A percentile compares a stretch with the other conserved stretches of the same genome.
Evolutionary conservation across 2,797 vertebrate species (phyloP).

Genomic region (Pteropus rufus): DNA sequence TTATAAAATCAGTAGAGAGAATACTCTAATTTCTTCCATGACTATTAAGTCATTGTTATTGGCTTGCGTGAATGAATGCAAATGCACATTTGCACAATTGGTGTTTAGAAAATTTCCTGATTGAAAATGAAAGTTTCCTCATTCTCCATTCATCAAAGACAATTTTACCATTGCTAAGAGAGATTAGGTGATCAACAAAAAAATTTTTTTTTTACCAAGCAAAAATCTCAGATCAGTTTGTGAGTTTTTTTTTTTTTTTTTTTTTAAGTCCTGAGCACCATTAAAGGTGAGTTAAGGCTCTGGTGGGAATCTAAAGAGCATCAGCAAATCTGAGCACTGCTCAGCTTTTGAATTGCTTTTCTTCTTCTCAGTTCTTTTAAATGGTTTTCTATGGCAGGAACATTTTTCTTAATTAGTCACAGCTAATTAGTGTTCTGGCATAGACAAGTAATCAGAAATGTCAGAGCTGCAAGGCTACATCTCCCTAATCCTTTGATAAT

Average conservation of each 20-base stretch:
- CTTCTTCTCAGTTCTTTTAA: constrained; percentile 88
- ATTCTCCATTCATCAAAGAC: constrained; percentile 41
- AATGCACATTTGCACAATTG: constrained; percentile 8
- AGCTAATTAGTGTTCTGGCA: constrained; percentile 93
- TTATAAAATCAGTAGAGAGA: not conserved
- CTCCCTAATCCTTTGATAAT: constrained; percentile 92
- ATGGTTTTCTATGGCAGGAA: constrained; percentile 89
- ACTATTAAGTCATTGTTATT: not conserved
- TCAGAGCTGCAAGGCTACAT: constrained; percentile 91
- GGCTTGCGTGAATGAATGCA: not conserved
- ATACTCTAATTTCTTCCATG: not conserved
- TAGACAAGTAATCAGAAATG: constrained; percentile 92
- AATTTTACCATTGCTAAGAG: constrained; percentile 28
- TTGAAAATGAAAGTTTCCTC: constrained; percentile 44
- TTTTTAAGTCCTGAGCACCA: constrained; percentile 74
- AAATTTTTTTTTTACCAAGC: constrained; percentile 34
- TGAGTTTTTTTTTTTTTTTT: constrained; percentile 60
- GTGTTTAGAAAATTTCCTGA: constrained; percentile 30
- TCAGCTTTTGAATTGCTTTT: constrained; percentile 88
- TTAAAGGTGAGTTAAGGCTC: constrained; percentile 85
- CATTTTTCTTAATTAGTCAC: constrained; percentile 94
- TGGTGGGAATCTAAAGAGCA: constrained; percentile 84
- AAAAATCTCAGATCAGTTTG: constrained; percentile 61
- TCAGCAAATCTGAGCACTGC: constrained; percentile 85
- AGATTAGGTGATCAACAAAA: constrained; percentile 52